Evolutionary conservation across 1,140 invertebrate species (phyloP).

Genomic region (Aricia agestis): DNA sequence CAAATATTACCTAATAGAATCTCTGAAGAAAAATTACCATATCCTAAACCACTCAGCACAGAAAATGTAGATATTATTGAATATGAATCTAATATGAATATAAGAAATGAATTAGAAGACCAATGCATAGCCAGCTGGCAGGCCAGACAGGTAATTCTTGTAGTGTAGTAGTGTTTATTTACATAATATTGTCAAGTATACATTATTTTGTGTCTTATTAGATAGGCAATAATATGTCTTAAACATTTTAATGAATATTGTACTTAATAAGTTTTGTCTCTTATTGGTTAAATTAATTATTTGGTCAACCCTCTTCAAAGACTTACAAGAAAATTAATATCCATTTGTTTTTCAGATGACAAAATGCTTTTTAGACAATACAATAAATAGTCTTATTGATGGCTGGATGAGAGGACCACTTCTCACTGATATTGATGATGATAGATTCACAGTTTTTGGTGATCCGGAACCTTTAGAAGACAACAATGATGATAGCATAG

Average conservation of each 20-base stretch:
- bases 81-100: constrained; percentile 20
- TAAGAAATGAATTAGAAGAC: constrained; percentile 61
- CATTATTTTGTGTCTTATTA: too few species aligned
- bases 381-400: constrained; percentile 82
- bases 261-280: too few species aligned
- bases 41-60: constrained; percentile 54
- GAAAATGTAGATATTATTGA: constrained; percentile 30
- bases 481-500: constrained; percentile 75
- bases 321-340: not conserved
- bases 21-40: constrained; percentile 42
- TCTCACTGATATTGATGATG: constrained; percentile 50
- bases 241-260: too few species aligned
- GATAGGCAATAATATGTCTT: too few species aligned
- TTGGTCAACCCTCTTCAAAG: too few species aligned
- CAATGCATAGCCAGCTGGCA: constrained; percentile 80
- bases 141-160: constrained; percentile 76
- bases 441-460: constrained; percentile 65
- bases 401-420: constrained; percentile 76
- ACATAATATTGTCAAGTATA: too few species aligned
- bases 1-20: constrained; percentile 46
- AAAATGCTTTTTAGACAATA: constrained; percentile 84
- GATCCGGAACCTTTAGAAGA: constrained; percentile 76
- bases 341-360: constrained; percentile 69
- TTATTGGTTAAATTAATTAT: too few species aligned
- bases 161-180: not conserved